Evolutionary conservation across 2,113 vertebrate species (phyloP), one percentile per base, ranked within the genome.

Genomic region (Microtus ochrogaster): DNA sequence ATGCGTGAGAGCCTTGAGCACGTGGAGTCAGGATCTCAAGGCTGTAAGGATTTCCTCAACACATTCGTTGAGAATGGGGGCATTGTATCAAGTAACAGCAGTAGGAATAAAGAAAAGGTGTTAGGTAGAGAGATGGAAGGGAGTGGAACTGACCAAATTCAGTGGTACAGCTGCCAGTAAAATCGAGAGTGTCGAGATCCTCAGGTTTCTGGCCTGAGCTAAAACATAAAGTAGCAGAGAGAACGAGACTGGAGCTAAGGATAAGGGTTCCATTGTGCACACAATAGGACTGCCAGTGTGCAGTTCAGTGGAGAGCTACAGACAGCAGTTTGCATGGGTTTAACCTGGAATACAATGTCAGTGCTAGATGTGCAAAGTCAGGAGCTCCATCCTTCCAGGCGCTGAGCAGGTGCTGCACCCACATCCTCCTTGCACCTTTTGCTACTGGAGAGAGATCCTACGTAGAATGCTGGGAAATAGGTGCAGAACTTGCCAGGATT

Each of bases 31-130:
- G 7, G 58, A 26, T 61, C 65, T 92, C 26, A 11, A 13, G 33
- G n/a, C 14, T 4, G 0, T 13, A 44, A n/a, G 41, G 7, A n/a
- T 9, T 7, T 6, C 55, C 5, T 1, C 30, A 0, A 3, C 1
- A 8, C 65, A 16, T 21, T 14, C 5, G 30, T 55, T 28, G 44
- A 49, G 33, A 30, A 7, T 8, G 8, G 39, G 4, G 61, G 49
- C 3, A 21, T 66, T 49, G 30, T n/a, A 49, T 33, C 28, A 58
- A 74, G 68, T 2, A 79, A 49, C 47, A 49, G 7, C 36, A 86
- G n/a, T 0, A 7, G n/a, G 4, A 55, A 26, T 26, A 63, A 52
- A 24, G 14, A 91, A 41, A 3, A 2, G 6, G 19, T 11, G 47
- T 3, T 21, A 41, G 41, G 9, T 12, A 30, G 63, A 92, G 30